Base-by-base conservation (phyloP, 2,797 vertebrate genomes). In the Macropodus opercularis region DNA sequence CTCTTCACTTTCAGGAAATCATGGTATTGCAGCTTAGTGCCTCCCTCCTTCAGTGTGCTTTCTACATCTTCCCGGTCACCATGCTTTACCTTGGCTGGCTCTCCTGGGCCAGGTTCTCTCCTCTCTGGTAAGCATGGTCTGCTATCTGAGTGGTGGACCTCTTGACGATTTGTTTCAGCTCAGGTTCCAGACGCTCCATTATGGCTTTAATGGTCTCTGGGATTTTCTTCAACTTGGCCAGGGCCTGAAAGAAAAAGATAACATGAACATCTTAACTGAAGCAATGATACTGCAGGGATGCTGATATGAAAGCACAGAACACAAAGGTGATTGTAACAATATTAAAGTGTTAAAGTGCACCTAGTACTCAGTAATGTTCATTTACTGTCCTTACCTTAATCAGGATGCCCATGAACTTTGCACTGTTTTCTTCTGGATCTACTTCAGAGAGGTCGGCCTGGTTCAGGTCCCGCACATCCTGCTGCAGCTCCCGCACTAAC, bases 121-220 rank as follows among this genome's bases (percentile, higher is more conserved):
- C 97, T 60, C 94, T 93, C 92, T 98, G 97, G 85, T 98, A 98
- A 29, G 92, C 94, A 0, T 85, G 95, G 87, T 99, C 98, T 0
- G 95, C 98, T 57, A 99, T 96, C 82, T 99, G 98, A 19, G 97
- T 99, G n/a, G 96, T 98, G 23, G 98, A 98, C 5, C 98, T 84
- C 82, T 98, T 98, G 6, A 98, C 95, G 0, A 98, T 98, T 84
- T 98, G 97, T 79, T 98, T 96, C 22, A 99, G 93, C 49, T 99
- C 96, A 21, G 96, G 95, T 26, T 98, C 97, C 49, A 99, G 79
- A 5, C 96, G 94, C 50, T 98, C 96, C 86, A 95, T 95, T 76
- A 97, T 98, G 24, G 96, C 95, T 83, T 98, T 98, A 39, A 98
- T 94, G 0, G 96, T 94, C 75, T 98, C 96, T 0, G 98, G 96